These are phyloP conservation scores for Dromaius novaehollandiae DNA, from an alignment of 2,113 vertebrate genomes.

Conservation along the genomic window DNA sequence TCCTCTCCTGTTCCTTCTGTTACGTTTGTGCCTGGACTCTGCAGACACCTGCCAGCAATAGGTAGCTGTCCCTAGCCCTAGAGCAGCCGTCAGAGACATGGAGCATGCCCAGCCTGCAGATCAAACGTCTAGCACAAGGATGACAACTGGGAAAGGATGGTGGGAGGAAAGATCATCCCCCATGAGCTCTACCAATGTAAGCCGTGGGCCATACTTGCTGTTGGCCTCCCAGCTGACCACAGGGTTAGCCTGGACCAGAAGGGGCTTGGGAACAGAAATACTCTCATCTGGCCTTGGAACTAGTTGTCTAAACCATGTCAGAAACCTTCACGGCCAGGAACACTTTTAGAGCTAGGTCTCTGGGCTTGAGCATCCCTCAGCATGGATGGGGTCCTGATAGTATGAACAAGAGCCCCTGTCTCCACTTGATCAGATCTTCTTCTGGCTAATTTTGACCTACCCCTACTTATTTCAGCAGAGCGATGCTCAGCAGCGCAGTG, in stretches of 20 bases:
- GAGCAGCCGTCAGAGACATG: not conserved
- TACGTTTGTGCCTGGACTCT: not conserved
- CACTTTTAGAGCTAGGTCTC: not conserved
- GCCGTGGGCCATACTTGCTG: not conserved
- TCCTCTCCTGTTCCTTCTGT: not conserved
- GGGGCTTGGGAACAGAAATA: not conserved
- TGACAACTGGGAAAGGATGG: not conserved
- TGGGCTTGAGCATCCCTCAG: not conserved
- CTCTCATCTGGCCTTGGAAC: not conserved
- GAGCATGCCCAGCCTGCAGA: not conserved
- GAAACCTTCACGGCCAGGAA: not conserved
- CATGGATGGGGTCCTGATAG: not conserved
- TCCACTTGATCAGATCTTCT: not conserved
- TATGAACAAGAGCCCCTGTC: not conserved
- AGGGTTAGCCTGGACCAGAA: not conserved
- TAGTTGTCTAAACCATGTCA: not conserved
- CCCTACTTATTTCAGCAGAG: not conserved
- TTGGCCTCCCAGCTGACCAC: not conserved
- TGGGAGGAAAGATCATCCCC: not conserved
- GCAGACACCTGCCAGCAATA: not conserved
- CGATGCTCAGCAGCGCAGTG: not conserved
- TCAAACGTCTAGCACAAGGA: not conserved
- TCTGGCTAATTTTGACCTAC: not conserved
- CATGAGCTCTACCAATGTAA: accelerated
- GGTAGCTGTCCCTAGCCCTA: not conserved